These are phyloP conservation scores for Busseola fusca DNA, from an alignment of 2,888 invertebrate species.

Conservation along the genomic window DNA sequence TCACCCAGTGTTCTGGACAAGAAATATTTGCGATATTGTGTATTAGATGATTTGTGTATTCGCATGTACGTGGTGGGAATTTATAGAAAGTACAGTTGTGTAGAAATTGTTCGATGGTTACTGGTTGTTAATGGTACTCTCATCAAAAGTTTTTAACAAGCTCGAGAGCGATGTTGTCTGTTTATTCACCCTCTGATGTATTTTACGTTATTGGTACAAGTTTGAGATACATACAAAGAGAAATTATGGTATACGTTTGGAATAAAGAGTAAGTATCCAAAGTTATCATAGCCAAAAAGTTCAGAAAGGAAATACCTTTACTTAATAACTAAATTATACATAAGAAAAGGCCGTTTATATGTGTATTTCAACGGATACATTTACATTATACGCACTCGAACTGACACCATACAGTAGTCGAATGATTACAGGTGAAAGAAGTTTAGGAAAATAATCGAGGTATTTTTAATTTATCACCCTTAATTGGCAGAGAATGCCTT, in stretches of 20 bases:
- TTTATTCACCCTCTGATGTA: constrained; percentile 52
- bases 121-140: constrained; percentile 57
- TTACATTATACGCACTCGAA: not conserved
- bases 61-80: constrained; percentile 79
- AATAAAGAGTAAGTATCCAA: constrained; percentile 12
- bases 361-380: not conserved
- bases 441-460: not conserved
- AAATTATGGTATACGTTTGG: constrained; percentile 28
- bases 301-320: constrained; percentile 1
- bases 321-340: not conserved
- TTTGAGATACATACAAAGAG: constrained; percentile 42
- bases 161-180: constrained; percentile 49
- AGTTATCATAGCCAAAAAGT: not conserved
- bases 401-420: not conserved
- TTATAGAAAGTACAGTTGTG: constrained; percentile 72
- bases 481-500: not conserved
- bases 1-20: constrained; percentile 85
- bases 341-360: not conserved
- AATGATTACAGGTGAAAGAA: not conserved
- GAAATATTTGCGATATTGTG: constrained; percentile 88
- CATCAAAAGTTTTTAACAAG: constrained; percentile 65
- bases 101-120: constrained; percentile 63
- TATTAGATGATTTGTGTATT: constrained; percentile 87
- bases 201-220: constrained; percentile 45
- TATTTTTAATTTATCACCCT: not conserved